Conservation (phyloP, 1,140 invertebrate genomes). For the Panulirus ornatus region DNA sequence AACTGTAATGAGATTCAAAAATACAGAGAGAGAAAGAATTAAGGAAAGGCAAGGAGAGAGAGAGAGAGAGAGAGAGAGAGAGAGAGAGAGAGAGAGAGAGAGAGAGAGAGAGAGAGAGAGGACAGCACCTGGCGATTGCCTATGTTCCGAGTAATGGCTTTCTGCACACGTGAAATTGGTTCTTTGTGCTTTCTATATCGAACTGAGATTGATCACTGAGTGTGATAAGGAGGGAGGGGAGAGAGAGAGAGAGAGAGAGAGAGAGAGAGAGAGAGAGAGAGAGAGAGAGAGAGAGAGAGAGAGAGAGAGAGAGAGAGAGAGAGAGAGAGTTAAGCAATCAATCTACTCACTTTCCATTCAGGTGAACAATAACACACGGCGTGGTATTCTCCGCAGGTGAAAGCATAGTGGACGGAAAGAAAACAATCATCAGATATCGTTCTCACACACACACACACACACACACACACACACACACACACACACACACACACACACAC, state of each 20-base stretch:
- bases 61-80: neutral
- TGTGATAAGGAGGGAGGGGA: neutral
- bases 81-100: neutral
- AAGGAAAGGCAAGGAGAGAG: neutral
- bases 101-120: neutral
- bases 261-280: neutral
- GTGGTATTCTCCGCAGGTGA: no score
- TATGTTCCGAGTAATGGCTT: neutral
- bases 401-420: neutral
- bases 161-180: neutral
- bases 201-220: neutral
- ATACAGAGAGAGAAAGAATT: neutral
- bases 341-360: no score
- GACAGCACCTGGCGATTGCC: neutral
- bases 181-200: conserved; percentile 6
- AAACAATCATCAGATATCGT: neutral
- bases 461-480: conserved; percentile 7
- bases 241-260: conserved; percentile 8
- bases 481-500: conserved; percentile 7
- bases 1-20: neutral
- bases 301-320: conserved; percentile 36
- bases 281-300: conserved; percentile 15
- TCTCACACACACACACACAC: neutral
- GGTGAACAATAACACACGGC: no score
- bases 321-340: no score